Evolutionary conservation across 2,888 invertebrate species (phyloP).

Genomic region (Cloeon dipterum): DNA sequence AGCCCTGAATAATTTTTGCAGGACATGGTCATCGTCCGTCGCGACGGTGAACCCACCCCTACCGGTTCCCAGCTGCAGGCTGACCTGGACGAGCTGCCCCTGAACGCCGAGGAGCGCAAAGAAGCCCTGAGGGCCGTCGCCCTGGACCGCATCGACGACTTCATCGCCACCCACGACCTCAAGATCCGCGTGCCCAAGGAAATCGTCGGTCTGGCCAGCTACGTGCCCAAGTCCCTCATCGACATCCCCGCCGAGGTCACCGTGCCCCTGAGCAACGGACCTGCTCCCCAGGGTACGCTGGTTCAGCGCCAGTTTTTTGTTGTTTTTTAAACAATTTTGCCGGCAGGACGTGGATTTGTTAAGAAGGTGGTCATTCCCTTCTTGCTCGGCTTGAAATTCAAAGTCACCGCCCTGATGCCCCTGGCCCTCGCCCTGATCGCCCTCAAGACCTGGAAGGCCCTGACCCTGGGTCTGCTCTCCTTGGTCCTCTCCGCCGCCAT

Average conservation of each 20-base stretch:
- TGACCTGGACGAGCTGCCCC: slow-evolving; percentile 6
- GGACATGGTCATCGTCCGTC: slow-evolving; percentile 5
- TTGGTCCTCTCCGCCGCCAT: slow-evolving; percentile 64
- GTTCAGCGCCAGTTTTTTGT: no score
- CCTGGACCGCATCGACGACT: slow-evolving; percentile 48
- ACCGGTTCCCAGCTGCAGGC: slow-evolving; percentile 1
- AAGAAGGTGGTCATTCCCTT: slow-evolving; percentile 70
- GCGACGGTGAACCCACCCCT: background rate
- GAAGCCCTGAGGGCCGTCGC: slow-evolving; percentile 23
- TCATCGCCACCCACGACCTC: slow-evolving; percentile 50
- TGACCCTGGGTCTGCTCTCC: slow-evolving; percentile 63
- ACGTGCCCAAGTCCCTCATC: slow-evolving; percentile 39
- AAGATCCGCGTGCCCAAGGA: slow-evolving; percentile 49
- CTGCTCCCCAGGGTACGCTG: slow-evolving; percentile 17
- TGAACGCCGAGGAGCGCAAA: slow-evolving; percentile 23
- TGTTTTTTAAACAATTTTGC: background rate
- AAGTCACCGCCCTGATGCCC: slow-evolving; percentile 62
- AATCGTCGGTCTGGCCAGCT: slow-evolving; percentile 20
- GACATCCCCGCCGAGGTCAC: slow-evolving; percentile 39
- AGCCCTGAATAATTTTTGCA: no score
- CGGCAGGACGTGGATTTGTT: slow-evolving; percentile 50
- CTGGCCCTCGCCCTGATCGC: slow-evolving; percentile 61
- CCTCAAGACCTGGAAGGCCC: slow-evolving; percentile 72
- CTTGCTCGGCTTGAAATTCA: slow-evolving; percentile 65
- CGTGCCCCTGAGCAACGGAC: slow-evolving; percentile 40